Evolutionary conservation across 2,797 vertebrate species (phyloP).

Genomic region (Intellagama lesueurii): DNA sequence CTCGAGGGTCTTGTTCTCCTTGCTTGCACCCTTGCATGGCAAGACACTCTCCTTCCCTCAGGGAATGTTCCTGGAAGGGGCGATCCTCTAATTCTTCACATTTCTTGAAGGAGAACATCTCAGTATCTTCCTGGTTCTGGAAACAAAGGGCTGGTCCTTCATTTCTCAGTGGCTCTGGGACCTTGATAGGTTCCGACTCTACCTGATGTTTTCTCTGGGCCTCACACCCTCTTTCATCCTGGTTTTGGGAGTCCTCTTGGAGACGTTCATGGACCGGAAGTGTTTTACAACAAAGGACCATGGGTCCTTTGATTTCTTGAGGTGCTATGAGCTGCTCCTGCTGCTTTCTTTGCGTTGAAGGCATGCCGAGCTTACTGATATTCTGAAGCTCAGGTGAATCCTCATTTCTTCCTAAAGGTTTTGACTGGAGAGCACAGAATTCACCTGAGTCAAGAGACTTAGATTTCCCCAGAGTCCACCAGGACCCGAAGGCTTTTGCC

Average conservation of each 20-base stretch:
- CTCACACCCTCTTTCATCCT: not conserved
- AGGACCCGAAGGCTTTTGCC: not conserved
- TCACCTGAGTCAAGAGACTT: slow-evolving; percentile 22
- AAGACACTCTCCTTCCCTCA: not conserved
- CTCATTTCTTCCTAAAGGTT: not conserved
- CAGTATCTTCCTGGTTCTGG: not conserved
- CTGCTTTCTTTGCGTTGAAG: not conserved
- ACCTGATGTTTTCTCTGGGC: not conserved
- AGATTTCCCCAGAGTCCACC: slow-evolving; percentile 4
- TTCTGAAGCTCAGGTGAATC: not conserved
- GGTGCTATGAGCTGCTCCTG: not conserved
- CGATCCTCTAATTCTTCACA: not conserved
- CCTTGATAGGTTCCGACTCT: not conserved
- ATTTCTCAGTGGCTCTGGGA: not conserved
- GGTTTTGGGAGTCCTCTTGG: not conserved
- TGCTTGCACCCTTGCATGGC: not conserved
- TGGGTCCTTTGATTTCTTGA: not conserved
- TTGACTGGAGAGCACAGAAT: too few species aligned
- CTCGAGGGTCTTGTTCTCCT: not conserved
- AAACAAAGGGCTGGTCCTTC: not conserved
- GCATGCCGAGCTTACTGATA: not conserved
- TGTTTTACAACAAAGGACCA: not conserved
- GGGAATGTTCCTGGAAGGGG: not conserved
- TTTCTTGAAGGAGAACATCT: not conserved
- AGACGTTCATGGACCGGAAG: not conserved